Evolutionary conservation across 2,113 vertebrate genomes (phyloP).

Genomic region (Heterochromis multidens): DNA sequence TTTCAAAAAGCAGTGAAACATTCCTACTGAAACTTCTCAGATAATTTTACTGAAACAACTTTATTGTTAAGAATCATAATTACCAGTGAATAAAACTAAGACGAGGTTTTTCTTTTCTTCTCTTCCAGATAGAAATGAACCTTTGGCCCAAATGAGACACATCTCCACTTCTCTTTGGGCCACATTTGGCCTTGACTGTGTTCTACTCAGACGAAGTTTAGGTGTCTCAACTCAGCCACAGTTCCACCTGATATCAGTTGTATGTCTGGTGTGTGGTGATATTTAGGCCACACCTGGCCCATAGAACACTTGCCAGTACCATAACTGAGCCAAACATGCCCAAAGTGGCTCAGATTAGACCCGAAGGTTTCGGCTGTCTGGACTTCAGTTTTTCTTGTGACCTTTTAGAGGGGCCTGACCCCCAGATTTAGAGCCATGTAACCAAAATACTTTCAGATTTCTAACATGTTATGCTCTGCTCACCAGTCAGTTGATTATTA

Average conservation of each 20-base stretch:
- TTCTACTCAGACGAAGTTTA: rapidly evolving
- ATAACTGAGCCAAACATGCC: too few species aligned
- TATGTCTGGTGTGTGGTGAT: too few species aligned
- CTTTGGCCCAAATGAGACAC: neutral
- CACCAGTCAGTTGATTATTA: too few species aligned
- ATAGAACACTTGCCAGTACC: too few species aligned
- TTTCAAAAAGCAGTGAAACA: neutral
- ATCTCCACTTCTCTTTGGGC: neutral
- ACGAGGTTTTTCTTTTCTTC: neutral
- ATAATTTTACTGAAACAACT: rapidly evolving
- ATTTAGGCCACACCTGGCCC: too few species aligned
- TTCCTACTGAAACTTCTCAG: neutral
- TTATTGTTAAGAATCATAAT: neutral
- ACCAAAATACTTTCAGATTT: too few species aligned
- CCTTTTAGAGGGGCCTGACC: too few species aligned
- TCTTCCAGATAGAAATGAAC: neutral
- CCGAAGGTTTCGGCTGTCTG: too few species aligned
- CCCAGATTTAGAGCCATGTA: too few species aligned
- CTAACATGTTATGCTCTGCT: too few species aligned
- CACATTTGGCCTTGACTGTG: neutral
- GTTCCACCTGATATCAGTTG: neutral
- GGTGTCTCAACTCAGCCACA: neutral
- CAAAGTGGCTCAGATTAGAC: too few species aligned
- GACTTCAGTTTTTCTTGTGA: too few species aligned
- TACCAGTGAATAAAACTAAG: neutral